Evolutionary conservation across 2,113 vertebrate genomes (phyloP).

Genomic region (Charadrius vociferus): DNA sequence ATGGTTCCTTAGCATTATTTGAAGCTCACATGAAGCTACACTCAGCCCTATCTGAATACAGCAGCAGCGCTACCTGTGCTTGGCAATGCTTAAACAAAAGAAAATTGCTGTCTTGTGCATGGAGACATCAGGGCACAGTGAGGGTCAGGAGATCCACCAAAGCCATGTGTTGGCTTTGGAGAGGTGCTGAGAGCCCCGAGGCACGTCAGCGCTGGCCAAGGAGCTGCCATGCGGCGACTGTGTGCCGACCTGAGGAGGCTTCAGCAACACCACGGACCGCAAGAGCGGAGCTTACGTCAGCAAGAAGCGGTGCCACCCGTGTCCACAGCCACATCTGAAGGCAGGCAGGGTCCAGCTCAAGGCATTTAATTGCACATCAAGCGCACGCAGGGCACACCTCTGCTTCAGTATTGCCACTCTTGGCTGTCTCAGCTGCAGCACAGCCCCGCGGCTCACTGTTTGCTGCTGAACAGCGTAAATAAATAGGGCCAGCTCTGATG

Average conservation of each 20-base stretch:
- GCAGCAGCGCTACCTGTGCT: neutral
- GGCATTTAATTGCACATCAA: neutral
- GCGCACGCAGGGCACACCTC: neutral
- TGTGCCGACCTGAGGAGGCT: accelerated
- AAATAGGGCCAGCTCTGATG: neutral
- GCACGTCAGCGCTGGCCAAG: accelerated
- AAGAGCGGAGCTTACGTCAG: neutral
- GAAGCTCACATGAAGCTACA: neutral
- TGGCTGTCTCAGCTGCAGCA: neutral
- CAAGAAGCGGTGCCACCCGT: neutral
- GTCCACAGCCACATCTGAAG: neutral
- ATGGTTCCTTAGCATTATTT: neutral
- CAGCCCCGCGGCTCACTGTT: neutral
- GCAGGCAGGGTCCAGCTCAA: neutral
- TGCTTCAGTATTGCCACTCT: neutral
- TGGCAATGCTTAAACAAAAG: neutral
- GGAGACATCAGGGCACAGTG: neutral
- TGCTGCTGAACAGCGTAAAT: neutral
- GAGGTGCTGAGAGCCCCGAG: neutral
- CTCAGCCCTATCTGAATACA: neutral
- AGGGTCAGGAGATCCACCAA: neutral
- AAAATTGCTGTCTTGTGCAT: neutral
- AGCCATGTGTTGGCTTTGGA: neutral
- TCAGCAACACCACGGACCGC: accelerated
- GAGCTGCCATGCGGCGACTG: neutral